A percentile compares a stretch with the other conserved stretches of the same genome.
Conservation (phyloP, 2,797 vertebrate genomes). For the Galagoides demidoff region DNA sequence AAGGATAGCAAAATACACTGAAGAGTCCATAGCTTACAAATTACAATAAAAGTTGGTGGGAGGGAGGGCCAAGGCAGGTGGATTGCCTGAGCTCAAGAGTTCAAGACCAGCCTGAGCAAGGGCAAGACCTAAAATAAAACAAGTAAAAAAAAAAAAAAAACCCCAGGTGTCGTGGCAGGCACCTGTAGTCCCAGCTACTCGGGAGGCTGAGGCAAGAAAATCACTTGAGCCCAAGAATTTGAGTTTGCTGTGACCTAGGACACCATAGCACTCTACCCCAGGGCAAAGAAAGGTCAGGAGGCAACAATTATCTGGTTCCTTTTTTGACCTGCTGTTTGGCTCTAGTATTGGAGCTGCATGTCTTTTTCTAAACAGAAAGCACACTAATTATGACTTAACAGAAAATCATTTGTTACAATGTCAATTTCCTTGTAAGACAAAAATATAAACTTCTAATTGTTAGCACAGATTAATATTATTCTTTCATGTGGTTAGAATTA, state of each 20-base stretch:
- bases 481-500: background rate
- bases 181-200: too few relatives aligned
- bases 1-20: background rate
- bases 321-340: slow-evolving; percentile 60
- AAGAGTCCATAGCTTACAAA: slow-evolving; percentile 20
- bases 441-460: slow-evolving; percentile 12
- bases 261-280: too few relatives aligned
- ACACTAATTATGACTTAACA: background rate
- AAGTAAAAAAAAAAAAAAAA: too few relatives aligned
- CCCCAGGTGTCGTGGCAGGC: too few relatives aligned
- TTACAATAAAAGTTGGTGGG: background rate
- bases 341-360: background rate
- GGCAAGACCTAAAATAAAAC: too few relatives aligned
- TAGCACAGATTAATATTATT: slow-evolving; percentile 20
- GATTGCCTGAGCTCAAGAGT: too few relatives aligned
- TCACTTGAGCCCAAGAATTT: too few relatives aligned
- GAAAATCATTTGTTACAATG: background rate
- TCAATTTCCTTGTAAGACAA: slow-evolving; percentile 41
- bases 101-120: too few relatives aligned
- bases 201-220: too few relatives aligned
- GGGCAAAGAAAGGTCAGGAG: too few relatives aligned
- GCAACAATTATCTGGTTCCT: background rate
- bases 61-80: too few relatives aligned
- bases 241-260: too few relatives aligned
- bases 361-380: slow-evolving; percentile 49